A percentile compares a stretch with the other conserved stretches of the same genome.
phyloP scores from a whole-genome alignment of 2,888 invertebrate genomes.

The Catocala sponsa region DNA sequence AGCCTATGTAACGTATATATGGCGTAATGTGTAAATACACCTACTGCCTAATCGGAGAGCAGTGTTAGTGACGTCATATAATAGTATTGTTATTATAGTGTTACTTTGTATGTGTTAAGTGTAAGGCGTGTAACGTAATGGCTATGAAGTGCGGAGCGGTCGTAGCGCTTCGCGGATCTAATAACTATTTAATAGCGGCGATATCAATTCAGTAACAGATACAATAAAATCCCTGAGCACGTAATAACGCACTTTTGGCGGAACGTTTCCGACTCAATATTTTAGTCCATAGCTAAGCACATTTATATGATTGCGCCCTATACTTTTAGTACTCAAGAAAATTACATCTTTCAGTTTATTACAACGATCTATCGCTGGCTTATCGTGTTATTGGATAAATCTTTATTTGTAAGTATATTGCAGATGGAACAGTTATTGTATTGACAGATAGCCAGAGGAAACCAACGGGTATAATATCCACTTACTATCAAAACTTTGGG shows the following conservation, averaged over 20 bases:
- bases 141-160: slow-evolving; percentile 3
- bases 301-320: slow-evolving; percentile 35
- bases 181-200: slow-evolving; percentile 36
- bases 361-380: slow-evolving; percentile 1
- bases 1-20: too few species aligned
- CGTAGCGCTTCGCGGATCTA: slow-evolving; percentile 21
- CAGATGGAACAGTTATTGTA: background rate
- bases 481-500: too few species aligned
- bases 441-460: too few species aligned
- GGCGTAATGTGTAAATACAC: too few species aligned
- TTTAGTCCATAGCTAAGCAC: slow-evolving; percentile 30
- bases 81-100: too few species aligned
- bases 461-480: too few species aligned
- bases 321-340: slow-evolving; percentile 36
- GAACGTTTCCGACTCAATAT: slow-evolving; percentile 22
- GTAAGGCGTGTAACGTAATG: background rate
- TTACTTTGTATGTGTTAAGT: background rate
- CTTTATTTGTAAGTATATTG: background rate
- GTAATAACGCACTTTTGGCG: slow-evolving; percentile 33
- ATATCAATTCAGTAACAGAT: slow-evolving; percentile 30
- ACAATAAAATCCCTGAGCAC: slow-evolving; percentile 37
- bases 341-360: slow-evolving; percentile 26
- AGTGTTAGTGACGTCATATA: too few species aligned
- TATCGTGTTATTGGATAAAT: slow-evolving; percentile 1
- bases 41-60: too few species aligned